Evolutionary conservation across 1,140 invertebrate genomes (phyloP).

Genomic region (Microplitis mediator): DNA sequence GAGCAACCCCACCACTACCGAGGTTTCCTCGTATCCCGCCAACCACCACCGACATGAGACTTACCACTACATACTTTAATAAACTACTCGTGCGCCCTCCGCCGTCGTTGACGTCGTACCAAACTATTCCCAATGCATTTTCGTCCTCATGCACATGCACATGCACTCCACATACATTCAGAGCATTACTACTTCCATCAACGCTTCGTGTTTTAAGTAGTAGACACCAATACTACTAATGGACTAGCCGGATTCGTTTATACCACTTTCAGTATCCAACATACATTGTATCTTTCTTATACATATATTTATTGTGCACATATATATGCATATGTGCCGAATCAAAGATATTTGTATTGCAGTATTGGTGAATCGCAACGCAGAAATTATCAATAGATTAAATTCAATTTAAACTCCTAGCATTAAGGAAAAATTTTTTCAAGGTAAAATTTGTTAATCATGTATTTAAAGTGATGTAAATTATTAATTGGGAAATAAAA

Average conservation of each 20-base stretch:
- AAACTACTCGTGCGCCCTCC: constrained; percentile 9
- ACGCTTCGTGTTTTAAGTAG: constrained; percentile 13
- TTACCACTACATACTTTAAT: background rate
- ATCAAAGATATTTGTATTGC: too few relatives aligned
- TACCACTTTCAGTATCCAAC: constrained; percentile 15
- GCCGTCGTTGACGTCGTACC: background rate
- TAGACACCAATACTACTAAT: background rate
- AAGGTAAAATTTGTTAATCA: too few relatives aligned
- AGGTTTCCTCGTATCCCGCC: constrained; percentile 9
- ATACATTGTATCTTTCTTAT: background rate
- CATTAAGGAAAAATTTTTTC: too few relatives aligned
- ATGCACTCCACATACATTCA: background rate
- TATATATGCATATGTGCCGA: too few relatives aligned
- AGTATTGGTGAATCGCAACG: too few relatives aligned
- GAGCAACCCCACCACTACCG: constrained; percentile 39
- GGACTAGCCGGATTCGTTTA: background rate
- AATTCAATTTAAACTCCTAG: too few relatives aligned
- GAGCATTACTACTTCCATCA: constrained; percentile 34
- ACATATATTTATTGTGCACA: background rate
- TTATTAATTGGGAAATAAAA: too few relatives aligned
- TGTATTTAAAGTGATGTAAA: too few relatives aligned
- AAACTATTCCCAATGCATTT: constrained; percentile 7
- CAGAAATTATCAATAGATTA: too few relatives aligned
- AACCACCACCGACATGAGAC: constrained; percentile 10
- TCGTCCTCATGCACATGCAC: background rate